These are phyloP conservation scores for Botia almorhae DNA, from an alignment of 2,797 vertebrate genomes.

Conservation along the genomic window DNA sequence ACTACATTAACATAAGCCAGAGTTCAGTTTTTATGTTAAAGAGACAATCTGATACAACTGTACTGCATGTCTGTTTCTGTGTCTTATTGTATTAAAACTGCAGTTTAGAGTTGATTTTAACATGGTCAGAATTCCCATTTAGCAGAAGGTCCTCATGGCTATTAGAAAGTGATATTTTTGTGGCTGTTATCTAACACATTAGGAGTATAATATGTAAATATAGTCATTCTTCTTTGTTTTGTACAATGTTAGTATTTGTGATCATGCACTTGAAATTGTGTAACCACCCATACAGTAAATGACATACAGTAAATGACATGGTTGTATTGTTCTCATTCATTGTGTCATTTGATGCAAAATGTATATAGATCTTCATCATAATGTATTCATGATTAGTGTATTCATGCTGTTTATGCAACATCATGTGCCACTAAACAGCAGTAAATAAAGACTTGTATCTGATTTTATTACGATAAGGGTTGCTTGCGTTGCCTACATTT, in stretches of 20 bases:
- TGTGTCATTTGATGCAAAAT: background rate
- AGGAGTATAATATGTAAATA: background rate
- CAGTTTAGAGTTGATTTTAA: background rate
- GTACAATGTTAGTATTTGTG: background rate
- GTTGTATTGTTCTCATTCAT: conserved; percentile 4
- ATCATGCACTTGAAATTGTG: background rate
- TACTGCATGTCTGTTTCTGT: background rate
- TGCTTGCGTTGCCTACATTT: background rate
- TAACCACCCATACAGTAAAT: background rate
- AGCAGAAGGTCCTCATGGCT: background rate
- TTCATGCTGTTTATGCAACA: background rate
- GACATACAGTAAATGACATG: background rate
- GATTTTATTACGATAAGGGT: background rate
- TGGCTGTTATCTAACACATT: background rate
- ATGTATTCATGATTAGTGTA: background rate
- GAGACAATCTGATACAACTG: background rate
- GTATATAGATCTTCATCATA: background rate
- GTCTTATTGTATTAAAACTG: conserved; percentile 1
- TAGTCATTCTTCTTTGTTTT: background rate
- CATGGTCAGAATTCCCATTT: background rate
- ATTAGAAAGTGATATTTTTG: background rate
- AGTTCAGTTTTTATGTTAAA: conserved; percentile 4
- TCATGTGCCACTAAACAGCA: background rate
- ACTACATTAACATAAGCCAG: background rate
- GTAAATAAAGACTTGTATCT: background rate